These are phyloP conservation scores for Phortica okadai DNA, from an alignment of 2,888 invertebrate species.

Conservation along the genomic window DNA sequence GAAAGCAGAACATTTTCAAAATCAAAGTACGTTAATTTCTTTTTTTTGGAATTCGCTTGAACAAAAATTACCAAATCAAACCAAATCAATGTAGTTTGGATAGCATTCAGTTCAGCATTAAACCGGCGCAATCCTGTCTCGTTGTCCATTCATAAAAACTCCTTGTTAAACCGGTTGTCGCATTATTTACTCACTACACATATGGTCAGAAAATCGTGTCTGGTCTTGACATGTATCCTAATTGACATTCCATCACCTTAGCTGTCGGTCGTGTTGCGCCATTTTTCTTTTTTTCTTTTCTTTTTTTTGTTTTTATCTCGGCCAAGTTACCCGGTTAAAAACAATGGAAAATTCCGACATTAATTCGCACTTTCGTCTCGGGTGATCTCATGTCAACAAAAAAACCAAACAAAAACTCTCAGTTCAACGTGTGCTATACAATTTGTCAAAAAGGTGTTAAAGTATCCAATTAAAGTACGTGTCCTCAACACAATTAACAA, in stretches of 20 bases:
- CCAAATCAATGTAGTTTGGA: neutral
- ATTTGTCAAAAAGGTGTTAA: conserved; percentile 49
- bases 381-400: conserved; percentile 41
- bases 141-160: conserved; percentile 52
- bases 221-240: neutral
- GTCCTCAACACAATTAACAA: conserved; percentile 25
- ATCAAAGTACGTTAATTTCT: too few relatives aligned
- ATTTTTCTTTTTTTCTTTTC: too few relatives aligned
- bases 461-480: conserved; percentile 37
- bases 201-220: neutral
- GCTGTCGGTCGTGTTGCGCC: conserved; percentile 16
- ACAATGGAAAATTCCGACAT: conserved; percentile 44
- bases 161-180: neutral
- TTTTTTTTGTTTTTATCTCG: too few relatives aligned
- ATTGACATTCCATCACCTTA: neutral
- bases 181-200: neutral
- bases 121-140: conserved; percentile 57
- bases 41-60: too few relatives aligned
- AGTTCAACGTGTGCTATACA: neutral
- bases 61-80: neutral
- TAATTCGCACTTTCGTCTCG: conserved; percentile 50
- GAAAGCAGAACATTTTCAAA: neutral
- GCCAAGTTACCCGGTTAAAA: conserved; percentile 18
- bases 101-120: neutral
- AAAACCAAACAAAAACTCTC: neutral